Evolutionary conservation across 2,113 vertebrate species (phyloP), one percentile per base, ranked within the genome.

Genomic region (Athene noctua): DNA sequence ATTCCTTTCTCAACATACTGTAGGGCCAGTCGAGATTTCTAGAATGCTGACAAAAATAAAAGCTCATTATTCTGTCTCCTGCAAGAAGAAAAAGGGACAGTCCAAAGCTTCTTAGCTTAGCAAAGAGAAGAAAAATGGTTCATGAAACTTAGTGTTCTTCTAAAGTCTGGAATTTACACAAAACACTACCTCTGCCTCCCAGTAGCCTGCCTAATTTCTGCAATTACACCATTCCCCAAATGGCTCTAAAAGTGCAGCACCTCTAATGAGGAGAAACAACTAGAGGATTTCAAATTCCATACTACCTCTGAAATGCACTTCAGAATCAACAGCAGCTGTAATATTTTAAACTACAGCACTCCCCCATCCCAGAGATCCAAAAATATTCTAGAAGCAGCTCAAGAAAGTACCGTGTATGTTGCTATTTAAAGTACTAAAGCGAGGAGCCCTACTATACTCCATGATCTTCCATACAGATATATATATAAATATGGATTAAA

Each of bases 321-420:
- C 83, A 88, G 67, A 96, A 96, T 55, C 27, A 83, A 59, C n/a
- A 83, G 44, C 72, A 86, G 65, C 71, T 92, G 59, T 55, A 88
- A 93, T 66, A 32, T 86, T 80, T 92, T 92, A 91, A 88, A 73
- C 55, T 73, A 21, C 32, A 92, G 67, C 54, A 66, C 46, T 74
- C 42, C 66, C 49, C 17, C 34, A 16, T 23, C 1, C 1, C 51
- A 77, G 25, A 66, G 62, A 90, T 55, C 19, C 22, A 27, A 38
- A 86, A 94, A 92, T 47, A 81, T 75, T 89, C 47, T 75, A 44
- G 42, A 68, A 80, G 26, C 46, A 91, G 72, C 55, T 92, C 84
- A 90, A 80, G 55, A 22, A 86, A 91, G n/a, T 67, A 52, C 27
- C 26, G 27, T 46, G 9, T 51, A 44, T 66, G 47, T 30, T 75